phyloP scores from a whole-genome alignment of 2,797 vertebrate species.

The Simalia tracyae region DNA sequence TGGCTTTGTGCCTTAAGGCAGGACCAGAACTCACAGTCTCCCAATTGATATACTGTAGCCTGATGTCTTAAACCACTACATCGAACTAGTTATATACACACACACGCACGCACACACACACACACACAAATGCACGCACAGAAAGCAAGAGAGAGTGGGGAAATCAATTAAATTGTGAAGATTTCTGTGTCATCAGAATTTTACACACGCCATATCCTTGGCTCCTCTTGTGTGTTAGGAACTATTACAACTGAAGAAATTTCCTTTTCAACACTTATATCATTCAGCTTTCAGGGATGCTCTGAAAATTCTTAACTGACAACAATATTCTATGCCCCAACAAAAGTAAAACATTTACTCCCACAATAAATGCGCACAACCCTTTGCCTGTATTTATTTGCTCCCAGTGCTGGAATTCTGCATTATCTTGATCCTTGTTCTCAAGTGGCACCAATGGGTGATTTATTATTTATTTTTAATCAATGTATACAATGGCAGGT shows the following conservation, averaged over 20 bases:
- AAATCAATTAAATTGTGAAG: constrained; percentile 30
- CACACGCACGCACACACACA: not conserved
- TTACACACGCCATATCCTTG: constrained; percentile 10
- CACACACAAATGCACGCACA: not conserved
- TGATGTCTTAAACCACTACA: not conserved
- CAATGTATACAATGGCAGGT: not conserved
- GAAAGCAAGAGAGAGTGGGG: not conserved
- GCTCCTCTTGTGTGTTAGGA: not conserved
- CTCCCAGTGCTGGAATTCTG: not conserved
- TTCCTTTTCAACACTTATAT: not conserved
- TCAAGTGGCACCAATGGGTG: not conserved
- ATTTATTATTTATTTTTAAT: not conserved
- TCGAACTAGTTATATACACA: not conserved
- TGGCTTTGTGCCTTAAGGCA: too few species aligned
- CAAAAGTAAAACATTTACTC: not conserved
- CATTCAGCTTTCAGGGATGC: not conserved
- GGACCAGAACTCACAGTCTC: too few species aligned
- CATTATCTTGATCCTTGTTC: not conserved
- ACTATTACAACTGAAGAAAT: not conserved
- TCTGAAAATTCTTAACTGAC: not conserved
- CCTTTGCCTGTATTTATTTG: not conserved
- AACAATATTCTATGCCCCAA: not conserved
- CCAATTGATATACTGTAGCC: not conserved
- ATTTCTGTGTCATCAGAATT: not conserved
- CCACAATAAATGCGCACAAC: not conserved